A percentile compares a stretch with the other conserved stretches of the same genome.
phyloP scores from a whole-genome alignment of 2,888 invertebrate species.

The Cryptops parisi region DNA sequence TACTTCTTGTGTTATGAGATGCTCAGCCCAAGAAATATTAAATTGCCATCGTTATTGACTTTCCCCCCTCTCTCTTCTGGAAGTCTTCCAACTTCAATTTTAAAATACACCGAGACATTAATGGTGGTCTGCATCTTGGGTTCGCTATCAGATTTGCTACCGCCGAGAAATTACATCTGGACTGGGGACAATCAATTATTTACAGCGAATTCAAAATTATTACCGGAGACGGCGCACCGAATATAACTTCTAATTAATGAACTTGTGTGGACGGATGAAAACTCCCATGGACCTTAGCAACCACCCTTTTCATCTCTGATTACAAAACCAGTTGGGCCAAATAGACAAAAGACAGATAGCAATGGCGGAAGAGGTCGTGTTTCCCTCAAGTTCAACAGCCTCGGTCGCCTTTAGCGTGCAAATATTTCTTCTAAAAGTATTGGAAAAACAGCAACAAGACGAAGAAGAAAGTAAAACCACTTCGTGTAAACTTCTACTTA shows the following conservation, averaged over 20 bases:
- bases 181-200: slow-evolving; percentile 15
- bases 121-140: slow-evolving; percentile 10
- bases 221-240: not conserved
- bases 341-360: no score
- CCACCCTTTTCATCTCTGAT: no score
- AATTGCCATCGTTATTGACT: slow-evolving; percentile 15
- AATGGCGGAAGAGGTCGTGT: no score
- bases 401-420: no score
- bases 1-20: slow-evolving; percentile 3
- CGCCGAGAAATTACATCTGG: slow-evolving; percentile 11
- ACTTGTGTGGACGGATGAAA: not conserved
- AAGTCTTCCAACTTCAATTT: slow-evolving; percentile 15
- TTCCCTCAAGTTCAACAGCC: no score
- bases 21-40: slow-evolving; percentile 11
- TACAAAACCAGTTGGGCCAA: no score
- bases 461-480: no score
- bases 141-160: slow-evolving; percentile 11
- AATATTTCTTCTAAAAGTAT: no score
- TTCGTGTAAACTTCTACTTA: no score
- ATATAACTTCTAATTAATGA: slow-evolving; percentile 13
- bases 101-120: slow-evolving; percentile 15
- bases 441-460: no score
- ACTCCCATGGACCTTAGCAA: not conserved
- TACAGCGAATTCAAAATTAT: slow-evolving; percentile 6
- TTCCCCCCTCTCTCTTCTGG: slow-evolving; percentile 12